Evolutionary conservation across 2,113 vertebrate species (phyloP).

Genomic region (Oxygymnocypris stewartii): DNA sequence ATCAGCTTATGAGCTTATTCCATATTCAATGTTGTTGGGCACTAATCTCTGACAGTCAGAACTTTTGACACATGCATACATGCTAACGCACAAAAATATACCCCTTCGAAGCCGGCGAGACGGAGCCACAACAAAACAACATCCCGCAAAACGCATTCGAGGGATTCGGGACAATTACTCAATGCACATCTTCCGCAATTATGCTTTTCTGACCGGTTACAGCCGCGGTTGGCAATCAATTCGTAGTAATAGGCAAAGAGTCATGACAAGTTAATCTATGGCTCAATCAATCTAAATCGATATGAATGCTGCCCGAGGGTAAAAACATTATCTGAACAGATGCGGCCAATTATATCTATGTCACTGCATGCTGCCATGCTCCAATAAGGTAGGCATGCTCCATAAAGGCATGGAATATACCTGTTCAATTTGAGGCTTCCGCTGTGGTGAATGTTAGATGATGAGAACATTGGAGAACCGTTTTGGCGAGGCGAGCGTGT

Average conservation of each 20-base stretch:
- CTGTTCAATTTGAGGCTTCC: slow-evolving; percentile 27
- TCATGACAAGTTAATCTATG: slow-evolving; percentile 44
- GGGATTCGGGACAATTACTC: slow-evolving; percentile 5
- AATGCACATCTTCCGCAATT: slow-evolving; percentile 32
- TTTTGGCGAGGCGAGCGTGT: slow-evolving; percentile 50
- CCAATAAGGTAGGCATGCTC: neutral
- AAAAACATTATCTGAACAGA: slow-evolving; percentile 44
- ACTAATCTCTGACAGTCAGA: slow-evolving; percentile 51
- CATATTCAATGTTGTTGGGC: slow-evolving; percentile 46
- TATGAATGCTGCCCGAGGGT: slow-evolving; percentile 1
- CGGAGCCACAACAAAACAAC: neutral
- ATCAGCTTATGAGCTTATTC: slow-evolving; percentile 57
- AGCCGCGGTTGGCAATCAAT: slow-evolving; percentile 35
- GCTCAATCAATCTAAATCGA: slow-evolving; percentile 45
- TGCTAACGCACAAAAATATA: neutral
- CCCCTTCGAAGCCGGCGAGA: neutral
- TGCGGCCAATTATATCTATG: slow-evolving; percentile 48
- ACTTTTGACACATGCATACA: slow-evolving; percentile 40
- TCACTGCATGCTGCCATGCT: slow-evolving; percentile 2
- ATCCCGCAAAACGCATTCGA: neutral
- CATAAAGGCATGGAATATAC: slow-evolving; percentile 40
- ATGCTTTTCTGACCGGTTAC: slow-evolving; percentile 5
- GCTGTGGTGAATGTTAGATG: slow-evolving; percentile 46
- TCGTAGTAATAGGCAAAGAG: slow-evolving; percentile 6
- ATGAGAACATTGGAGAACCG: slow-evolving; percentile 56